Evolutionary conservation across 2,888 invertebrate genomes (phyloP), one percentile per base, ranked within the genome.

Genomic region (Saturnia pavonia): DNA sequence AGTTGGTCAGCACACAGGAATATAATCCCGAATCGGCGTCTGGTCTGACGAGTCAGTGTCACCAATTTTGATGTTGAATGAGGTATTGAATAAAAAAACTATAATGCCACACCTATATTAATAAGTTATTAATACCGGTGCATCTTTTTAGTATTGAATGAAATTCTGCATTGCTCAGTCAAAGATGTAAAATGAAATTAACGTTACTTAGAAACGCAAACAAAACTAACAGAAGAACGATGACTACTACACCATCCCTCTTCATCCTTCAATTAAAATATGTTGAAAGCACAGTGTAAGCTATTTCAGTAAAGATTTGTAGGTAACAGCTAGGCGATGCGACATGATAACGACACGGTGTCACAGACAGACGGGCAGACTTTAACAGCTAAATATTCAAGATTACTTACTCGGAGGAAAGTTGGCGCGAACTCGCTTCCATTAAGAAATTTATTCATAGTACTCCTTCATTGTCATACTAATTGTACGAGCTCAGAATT

Each of bases 321-420:
- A 54, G 54, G n/a, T 54, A 11, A 54, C 1, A 9, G 6, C 27
- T 27, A 60, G 6, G 27, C 27, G 57, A 27, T 8, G 12, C 12
- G 12, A 25, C 22, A 12, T 22, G n/a, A 54, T n/a, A n/a, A n/a
- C n/a, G n/a, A n/a, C n/a, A n/a, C 57, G 25, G 57, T 60, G 57
- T 60, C 14, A 60, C 25, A 25, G 14, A 22, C 54, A n/a, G 54
- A n/a, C 54, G 54, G 57, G 57, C 57, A 60, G 57, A 25, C 57
- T 60, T 60, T 60, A 60, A 60, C 57, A 60, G 57, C 57, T 60
- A 60, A 60, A 60, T 60, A 60, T 60, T 60, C 57, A 60, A 60
- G 57, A 60, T 60, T 60, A 60, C 57, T 60, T 60, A 12, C 57
- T 60, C 14, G 25, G 57, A 60, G 57, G 57, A 60, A 60, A 60